Evolutionary conservation across 2,113 vertebrate species (phyloP), one percentile per base, ranked within the genome.

Genomic region (Brachyistius frenatus): DNA sequence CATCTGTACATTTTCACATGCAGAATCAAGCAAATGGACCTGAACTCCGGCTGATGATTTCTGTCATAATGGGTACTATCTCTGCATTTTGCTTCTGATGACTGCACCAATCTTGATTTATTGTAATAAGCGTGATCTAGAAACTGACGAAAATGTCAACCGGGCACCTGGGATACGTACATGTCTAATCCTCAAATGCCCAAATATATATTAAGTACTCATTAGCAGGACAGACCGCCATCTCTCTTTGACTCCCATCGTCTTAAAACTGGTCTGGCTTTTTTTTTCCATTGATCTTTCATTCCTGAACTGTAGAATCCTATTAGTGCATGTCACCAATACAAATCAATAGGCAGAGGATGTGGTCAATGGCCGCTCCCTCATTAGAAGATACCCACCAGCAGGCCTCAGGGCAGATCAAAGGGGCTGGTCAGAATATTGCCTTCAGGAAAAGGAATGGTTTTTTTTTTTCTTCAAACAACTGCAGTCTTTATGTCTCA

Each of bases 351-450:
- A 70, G 65, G 54, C 37, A 73, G 65, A 81, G 86, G 72, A 92
- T 88, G 65, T 80, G 76, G 86, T 87, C 89, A 88, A 82, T 83
- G 78, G 74, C 64, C 7, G 35, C 68, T 83, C 75, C 70, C 88
- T 93, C 90, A 92, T 93, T 93, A 92, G 81, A 13, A 87, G 85
- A 90, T 80, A 66, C 85, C 90, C 88, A 84, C 64, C 66, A 88
- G 91, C 92, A 84, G 71, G 87, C 91, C 89, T 86, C 75, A 44
- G 91, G 91, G 91, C 90, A 91, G 84, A 92, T 91, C 85, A 82
- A 81, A 90, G 56, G 56, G 73, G 39, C 65, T 77, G 74, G 80
- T 83, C 83, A 85, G 80, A 91, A 91, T 86, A 88, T 87, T 4
- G 63, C 80, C 78, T 72, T 76, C 66, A 84, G 75, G 70, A 83